Percentiles rank a stretch among this genome's conserved stretches.
These are phyloP conservation scores for Myotis myotis DNA, from an alignment of 2,797 vertebrate genomes.

Conservation along the genomic window DNA sequence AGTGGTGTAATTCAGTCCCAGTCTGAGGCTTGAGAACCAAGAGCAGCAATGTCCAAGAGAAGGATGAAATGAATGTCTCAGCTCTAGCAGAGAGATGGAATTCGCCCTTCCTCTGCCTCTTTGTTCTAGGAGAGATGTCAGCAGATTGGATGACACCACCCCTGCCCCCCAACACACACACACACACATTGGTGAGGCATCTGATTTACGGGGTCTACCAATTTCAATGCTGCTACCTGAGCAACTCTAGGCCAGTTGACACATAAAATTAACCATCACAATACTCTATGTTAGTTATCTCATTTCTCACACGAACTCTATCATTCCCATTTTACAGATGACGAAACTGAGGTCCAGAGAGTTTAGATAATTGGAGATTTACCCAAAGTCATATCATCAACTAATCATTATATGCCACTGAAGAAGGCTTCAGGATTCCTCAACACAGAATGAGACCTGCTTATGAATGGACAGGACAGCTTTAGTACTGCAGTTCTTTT, in stretches of 20 bases:
- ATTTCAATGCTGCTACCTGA: not conserved
- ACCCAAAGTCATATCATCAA: not conserved
- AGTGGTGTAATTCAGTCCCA: not conserved
- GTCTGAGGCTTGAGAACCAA: not conserved
- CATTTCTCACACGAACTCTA: not conserved
- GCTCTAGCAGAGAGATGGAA: not conserved
- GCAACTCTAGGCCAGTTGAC: not conserved
- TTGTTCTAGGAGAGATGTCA: not conserved
- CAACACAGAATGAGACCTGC: not conserved
- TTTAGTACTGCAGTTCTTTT: not conserved
- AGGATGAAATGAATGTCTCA: not conserved
- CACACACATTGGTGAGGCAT: not conserved
- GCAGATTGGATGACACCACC: not conserved
- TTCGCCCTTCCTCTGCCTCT: not conserved
- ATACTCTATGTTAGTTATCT: not conserved
- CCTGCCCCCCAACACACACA: rapidly evolving
- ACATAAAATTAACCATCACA: not conserved
- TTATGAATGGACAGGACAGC: not conserved
- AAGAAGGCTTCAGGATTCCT: not conserved
- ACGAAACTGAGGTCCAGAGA: not conserved
- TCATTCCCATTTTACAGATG: conserved; percentile 13
- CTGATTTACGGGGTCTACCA: not conserved
- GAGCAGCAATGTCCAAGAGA: not conserved
- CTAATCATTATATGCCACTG: not conserved
- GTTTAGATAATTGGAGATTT: not conserved